Percentiles rank a stretch among this genome's conserved stretches.
phyloP scores from a whole-genome alignment of 53 echinoderm and acorn worm species.

The Echinometra lucunter region DNA sequence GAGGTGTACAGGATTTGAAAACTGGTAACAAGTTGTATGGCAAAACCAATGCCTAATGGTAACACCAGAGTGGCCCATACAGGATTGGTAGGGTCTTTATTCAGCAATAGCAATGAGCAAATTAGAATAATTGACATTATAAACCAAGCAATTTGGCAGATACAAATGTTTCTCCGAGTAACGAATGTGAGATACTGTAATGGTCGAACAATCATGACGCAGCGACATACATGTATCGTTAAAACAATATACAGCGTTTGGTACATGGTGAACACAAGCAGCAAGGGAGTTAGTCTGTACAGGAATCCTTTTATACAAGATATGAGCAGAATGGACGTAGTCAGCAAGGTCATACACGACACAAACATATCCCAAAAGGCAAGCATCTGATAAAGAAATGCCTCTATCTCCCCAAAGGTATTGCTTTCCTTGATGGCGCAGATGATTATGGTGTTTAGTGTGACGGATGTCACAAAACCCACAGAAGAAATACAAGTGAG shows the following conservation, averaged over 20 bases:
- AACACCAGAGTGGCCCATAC: not conserved
- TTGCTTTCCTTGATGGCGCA: not conserved
- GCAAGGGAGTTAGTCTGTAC: not conserved
- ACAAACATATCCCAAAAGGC: not conserved
- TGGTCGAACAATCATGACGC: not conserved
- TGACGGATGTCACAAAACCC: not conserved
- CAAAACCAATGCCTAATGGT: not conserved
- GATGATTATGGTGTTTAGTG: not conserved
- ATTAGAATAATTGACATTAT: not conserved
- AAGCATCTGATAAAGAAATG: not conserved
- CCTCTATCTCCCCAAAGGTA: not conserved
- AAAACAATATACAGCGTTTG: not conserved
- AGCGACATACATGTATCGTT: not conserved
- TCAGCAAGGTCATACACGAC: not conserved
- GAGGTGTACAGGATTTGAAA: not conserved
- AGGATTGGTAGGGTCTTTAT: not conserved
- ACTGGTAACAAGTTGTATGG: not conserved
- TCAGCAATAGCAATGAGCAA: not conserved
- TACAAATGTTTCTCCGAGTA: not conserved
- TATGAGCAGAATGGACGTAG: not conserved
- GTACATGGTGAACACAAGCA: not conserved
- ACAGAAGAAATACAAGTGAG: not conserved
- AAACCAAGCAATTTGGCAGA: conserved; percentile 6
- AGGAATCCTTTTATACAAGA: not conserved
- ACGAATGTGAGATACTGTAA: not conserved